Conservation (phyloP, 2,113 vertebrate genomes). For the Tricholaema leucomelas region DNA sequence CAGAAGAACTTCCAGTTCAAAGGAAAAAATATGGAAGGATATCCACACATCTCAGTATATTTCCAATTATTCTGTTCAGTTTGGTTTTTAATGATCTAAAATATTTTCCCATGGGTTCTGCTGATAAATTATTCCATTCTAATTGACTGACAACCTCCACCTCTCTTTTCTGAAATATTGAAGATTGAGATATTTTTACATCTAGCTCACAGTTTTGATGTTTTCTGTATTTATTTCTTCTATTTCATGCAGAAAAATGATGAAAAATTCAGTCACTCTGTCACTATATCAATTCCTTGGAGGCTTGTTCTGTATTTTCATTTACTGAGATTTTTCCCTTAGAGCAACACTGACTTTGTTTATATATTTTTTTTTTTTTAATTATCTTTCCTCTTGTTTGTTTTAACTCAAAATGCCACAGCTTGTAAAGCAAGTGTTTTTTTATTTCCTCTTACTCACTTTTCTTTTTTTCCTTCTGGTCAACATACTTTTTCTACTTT, state of each 20-base stretch:
- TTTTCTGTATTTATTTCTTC: background rate
- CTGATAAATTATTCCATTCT: background rate
- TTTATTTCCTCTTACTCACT: background rate
- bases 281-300: background rate
- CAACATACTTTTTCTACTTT: background rate
- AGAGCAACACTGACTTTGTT: background rate
- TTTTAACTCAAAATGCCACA: background rate
- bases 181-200: background rate
- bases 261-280: background rate
- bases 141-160: background rate
- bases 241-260: background rate
- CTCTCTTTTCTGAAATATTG: background rate
- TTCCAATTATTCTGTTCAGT: background rate
- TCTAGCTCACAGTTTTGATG: background rate
- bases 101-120: background rate
- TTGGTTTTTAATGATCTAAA: background rate
- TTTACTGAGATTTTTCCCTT: background rate
- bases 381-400: background rate
- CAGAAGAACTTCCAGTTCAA: background rate
- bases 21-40: background rate
- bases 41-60: background rate
- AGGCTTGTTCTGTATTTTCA: background rate
- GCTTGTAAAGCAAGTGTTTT: background rate
- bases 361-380: background rate
- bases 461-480: background rate